phyloP scores from a whole-genome alignment of 2,113 vertebrate genomes.

The Oenanthe melanoleuca region DNA sequence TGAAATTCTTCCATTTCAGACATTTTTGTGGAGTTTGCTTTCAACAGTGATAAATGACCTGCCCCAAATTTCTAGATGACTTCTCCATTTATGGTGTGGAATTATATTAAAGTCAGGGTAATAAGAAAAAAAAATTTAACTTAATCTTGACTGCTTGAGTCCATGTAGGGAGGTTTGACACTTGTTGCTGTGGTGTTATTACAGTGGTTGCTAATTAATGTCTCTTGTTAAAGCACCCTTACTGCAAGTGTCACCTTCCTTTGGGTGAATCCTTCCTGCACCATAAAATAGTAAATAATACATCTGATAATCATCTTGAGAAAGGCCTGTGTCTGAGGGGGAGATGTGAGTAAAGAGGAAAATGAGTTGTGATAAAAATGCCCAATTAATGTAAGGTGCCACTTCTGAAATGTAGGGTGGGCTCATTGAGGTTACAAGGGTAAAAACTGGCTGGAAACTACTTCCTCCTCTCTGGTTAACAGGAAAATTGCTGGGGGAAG shows the following conservation, averaged over 20 bases:
- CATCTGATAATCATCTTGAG: neutral
- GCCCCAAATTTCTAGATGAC: neutral
- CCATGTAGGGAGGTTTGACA: neutral
- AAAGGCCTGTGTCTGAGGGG: neutral
- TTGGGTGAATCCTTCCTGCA: neutral
- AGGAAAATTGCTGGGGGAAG: neutral
- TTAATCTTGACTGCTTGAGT: neutral
- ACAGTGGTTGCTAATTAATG: neutral
- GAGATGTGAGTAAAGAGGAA: neutral
- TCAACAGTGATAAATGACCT: neutral
- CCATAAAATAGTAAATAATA: neutral
- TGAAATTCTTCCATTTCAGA: neutral
- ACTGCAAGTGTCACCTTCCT: neutral
- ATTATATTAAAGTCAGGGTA: neutral
- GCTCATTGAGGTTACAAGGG: neutral
- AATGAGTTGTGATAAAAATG: neutral
- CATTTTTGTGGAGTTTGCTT: neutral
- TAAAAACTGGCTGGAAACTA: neutral
- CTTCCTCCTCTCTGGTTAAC: neutral
- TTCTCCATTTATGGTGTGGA: neutral
- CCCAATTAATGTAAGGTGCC: neutral
- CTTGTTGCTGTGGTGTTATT: neutral
- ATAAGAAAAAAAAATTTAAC: neutral
- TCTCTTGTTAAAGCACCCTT: neutral
- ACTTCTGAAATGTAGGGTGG: neutral